Evolutionary conservation across 2,113 vertebrate species (phyloP), one percentile per base, ranked within the genome.

Genomic region (Sturnira hondurensis): DNA sequence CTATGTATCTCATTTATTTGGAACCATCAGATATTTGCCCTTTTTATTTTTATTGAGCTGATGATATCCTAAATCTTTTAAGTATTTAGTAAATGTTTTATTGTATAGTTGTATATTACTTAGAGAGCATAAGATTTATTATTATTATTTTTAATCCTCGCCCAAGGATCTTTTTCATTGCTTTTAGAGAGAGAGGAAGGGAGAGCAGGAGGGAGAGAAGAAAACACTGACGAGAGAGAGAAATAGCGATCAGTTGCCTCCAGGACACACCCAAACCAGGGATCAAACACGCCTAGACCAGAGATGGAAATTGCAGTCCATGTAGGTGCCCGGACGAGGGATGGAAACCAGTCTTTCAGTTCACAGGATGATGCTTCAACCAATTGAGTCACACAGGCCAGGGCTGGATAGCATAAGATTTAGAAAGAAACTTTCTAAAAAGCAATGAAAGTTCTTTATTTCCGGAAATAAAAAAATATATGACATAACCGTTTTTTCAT

Each of bases 401-500:
- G 12, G 61, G 1, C 15, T 67, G 15, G 63, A 77, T 31, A 91
- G 3, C 3, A 43, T 67, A 61, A 87, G 16, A 91, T 90, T 70
- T 93, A 91, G 10, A 7, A 91, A 80, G 38, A 76, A 20, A 63
- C 31, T 89, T 92, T 89, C 36, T n/a, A 24, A 65, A 58, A 94
- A 76, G 17, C 16, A n/a, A 68, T 41, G n/a, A 85, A 31, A 86
- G 54, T 50, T 41, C 89, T 91, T 77, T 7, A 93, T 52, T 94
- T 82, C 33, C 54, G 45, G 13, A 87, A 76, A 89, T 65, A 93
- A 92, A 95, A 76, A 74, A 43, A 47, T 14, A 73, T 52, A 97
- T 33, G 68, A 31, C 15, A 78, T 54, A 56, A 84, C 71, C 12
- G 5, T 81, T 81, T 65, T 96, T 41, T 15, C n/a, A 33, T 65